These are phyloP conservation scores for Cerastis rubricosa DNA, from an alignment of 2,888 invertebrate genomes.

Conservation along the genomic window DNA sequence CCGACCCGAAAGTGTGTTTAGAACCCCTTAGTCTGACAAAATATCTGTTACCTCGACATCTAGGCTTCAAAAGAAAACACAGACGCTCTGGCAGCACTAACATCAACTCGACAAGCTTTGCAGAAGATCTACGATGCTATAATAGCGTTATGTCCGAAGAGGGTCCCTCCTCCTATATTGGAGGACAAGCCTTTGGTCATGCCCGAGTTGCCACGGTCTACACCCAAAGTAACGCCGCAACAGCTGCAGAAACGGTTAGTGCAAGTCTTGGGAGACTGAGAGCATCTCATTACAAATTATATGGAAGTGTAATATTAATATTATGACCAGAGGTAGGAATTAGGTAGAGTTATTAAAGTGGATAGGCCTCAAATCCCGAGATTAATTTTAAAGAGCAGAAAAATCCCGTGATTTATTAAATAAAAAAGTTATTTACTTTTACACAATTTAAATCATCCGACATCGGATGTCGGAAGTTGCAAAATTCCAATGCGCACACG, in stretches of 20 bases:
- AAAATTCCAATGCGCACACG: no score
- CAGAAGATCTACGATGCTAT: constrained; percentile 92
- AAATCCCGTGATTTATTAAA: no score
- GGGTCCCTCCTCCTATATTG: constrained; percentile 89
- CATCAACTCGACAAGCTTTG: constrained; percentile 91
- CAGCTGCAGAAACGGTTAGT: constrained; percentile 88
- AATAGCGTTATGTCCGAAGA: constrained; percentile 91
- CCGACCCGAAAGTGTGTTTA: neutral
- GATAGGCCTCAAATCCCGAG: no score
- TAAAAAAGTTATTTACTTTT: no score
- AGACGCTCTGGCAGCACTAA: constrained; percentile 91
- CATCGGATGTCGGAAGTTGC: no score
- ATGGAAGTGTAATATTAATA: neutral
- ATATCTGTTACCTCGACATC: constrained; percentile 12
- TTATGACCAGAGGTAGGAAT: no score
- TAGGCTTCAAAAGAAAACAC: constrained; percentile 90
- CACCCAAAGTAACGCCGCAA: constrained; percentile 86
- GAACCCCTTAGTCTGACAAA: neutral
- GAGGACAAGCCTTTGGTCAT: constrained; percentile 87
- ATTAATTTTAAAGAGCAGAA: no score
- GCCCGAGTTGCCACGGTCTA: constrained; percentile 79
- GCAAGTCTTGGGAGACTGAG: constrained; percentile 5
- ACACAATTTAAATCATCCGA: no score
- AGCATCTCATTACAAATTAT: neutral
- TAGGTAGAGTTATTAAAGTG: no score